Evolutionary conservation across 2,797 vertebrate species (phyloP).

Genomic region (Spondyliosoma cantharus): DNA sequence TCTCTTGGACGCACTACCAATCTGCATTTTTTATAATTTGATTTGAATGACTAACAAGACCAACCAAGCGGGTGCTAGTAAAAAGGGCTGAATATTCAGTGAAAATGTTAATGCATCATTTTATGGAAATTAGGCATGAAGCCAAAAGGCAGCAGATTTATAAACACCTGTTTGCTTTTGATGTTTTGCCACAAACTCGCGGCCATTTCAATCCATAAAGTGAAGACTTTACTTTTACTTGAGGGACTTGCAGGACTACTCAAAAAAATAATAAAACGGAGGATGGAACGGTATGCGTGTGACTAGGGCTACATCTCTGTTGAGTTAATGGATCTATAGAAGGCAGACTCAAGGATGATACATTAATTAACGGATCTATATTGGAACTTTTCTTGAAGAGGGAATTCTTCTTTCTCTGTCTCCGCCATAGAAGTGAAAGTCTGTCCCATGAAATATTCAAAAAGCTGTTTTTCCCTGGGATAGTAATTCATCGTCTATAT

Average conservation of each 20-base stretch:
- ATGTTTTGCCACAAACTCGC: conserved; percentile 63
- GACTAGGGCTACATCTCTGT: neutral
- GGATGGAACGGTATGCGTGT: conserved; percentile 2
- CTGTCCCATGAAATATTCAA: conserved; percentile 80
- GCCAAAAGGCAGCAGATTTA: conserved; percentile 68
- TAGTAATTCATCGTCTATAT: conserved; percentile 80
- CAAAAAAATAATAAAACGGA: conserved; percentile 3
- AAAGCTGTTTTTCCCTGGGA: conserved; percentile 73
- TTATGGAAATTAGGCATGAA: conserved; percentile 74
- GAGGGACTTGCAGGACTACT: conserved; percentile 12
- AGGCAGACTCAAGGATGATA: conserved; percentile 43
- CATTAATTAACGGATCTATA: conserved; percentile 62
- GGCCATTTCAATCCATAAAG: conserved; percentile 41
- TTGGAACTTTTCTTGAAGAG: conserved; percentile 56
- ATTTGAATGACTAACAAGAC: conserved; percentile 77
- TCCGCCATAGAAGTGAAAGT: conserved; percentile 59
- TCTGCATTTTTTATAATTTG: conserved; percentile 74
- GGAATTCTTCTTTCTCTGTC: conserved; percentile 59
- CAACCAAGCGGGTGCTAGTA: conserved; percentile 48
- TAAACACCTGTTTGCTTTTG: conserved; percentile 79
- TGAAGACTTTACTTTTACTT: conserved; percentile 31
- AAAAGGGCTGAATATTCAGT: conserved; percentile 75
- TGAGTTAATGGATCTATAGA: conserved; percentile 41
- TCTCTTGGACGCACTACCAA: conserved; percentile 51
- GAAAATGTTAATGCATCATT: conserved; percentile 75